Evolutionary conservation across 1,140 invertebrate genomes (phyloP).

Genomic region (Sycophila sp.): DNA sequence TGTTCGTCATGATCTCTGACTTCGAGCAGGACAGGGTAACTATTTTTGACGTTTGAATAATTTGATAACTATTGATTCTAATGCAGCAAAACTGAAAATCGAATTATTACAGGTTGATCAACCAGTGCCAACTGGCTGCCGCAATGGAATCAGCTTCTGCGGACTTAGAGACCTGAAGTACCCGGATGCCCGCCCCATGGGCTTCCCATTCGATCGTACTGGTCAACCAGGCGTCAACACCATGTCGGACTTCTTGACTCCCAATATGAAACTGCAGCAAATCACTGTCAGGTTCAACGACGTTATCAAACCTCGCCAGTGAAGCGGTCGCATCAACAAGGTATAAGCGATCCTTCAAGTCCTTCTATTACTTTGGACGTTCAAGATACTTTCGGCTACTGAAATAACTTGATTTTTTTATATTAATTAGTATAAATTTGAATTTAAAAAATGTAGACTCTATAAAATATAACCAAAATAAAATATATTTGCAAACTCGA

Average conservation of each 20-base stretch:
- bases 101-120: slow-evolving; percentile 11
- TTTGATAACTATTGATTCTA: background rate
- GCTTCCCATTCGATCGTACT: slow-evolving; percentile 80
- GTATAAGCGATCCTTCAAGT: no score
- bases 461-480: no score
- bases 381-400: no score
- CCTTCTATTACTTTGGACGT: no score
- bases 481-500: no score
- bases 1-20: slow-evolving; percentile 86
- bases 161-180: slow-evolving; percentile 78
- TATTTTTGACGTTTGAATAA: background rate
- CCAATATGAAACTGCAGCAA: slow-evolving; percentile 74
- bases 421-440: no score
- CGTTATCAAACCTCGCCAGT: background rate
- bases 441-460: no score
- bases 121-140: slow-evolving; percentile 38
- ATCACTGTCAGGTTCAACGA: slow-evolving; percentile 66
- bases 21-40: slow-evolving; percentile 75
- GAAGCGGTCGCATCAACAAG: no score
- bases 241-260: slow-evolving; percentile 72
- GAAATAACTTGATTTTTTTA: no score
- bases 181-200: slow-evolving; percentile 79
- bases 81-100: background rate
- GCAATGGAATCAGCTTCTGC: slow-evolving; percentile 78
- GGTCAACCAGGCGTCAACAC: slow-evolving; percentile 65